Evolutionary conservation across 1,140 invertebrate species (phyloP), one percentile per base, ranked within the genome.

Genomic region (Plodia interpunctella): DNA sequence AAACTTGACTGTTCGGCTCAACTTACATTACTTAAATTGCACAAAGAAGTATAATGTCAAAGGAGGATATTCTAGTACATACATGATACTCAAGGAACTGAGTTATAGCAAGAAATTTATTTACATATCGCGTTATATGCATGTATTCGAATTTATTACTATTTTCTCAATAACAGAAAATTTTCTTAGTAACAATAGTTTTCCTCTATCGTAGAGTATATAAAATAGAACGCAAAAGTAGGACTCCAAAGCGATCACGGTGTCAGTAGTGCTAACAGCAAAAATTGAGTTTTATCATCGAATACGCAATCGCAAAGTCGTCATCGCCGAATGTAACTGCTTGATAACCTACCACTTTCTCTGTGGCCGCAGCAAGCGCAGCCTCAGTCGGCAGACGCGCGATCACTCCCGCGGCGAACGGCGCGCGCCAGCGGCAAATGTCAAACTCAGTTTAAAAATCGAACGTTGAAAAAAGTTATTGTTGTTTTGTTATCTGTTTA

Each of bases 291-390:
- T 76, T 84, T 85, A 83, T 86, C 84, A 79, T 69, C 74, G 80
- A 70, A 84, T 76, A 88, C 85, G 85, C 85, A 88, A 88, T 77
- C 78, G 51, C 52, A 62, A 67, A 67, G 80, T 78, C 84, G 84
- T 86, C 85, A 86, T 82, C 82, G 62, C 62, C 57, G 59, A 78
- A 88, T 82, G 83, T 88, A 88, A 88, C 80, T 79, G 84, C 84
- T 83, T 87, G 81, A 87, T 87, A 87, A 83, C 80, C 76, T 60
- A 68, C 71, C 78, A 86, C 83, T 88, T 86, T 88, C 85, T 88
- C 85, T 83, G 77, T 72, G 65, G 69, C 66, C 55, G 53, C 52
- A 59, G 21, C 38, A 20, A 28, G 55, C 57, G 60, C 76, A 79
- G 77, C 74, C 70, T 82, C 80, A 19, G 28, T 70, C 63, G 59